Conservation (phyloP, 2,888 invertebrate species). For the Lottia gigantea region DNA sequence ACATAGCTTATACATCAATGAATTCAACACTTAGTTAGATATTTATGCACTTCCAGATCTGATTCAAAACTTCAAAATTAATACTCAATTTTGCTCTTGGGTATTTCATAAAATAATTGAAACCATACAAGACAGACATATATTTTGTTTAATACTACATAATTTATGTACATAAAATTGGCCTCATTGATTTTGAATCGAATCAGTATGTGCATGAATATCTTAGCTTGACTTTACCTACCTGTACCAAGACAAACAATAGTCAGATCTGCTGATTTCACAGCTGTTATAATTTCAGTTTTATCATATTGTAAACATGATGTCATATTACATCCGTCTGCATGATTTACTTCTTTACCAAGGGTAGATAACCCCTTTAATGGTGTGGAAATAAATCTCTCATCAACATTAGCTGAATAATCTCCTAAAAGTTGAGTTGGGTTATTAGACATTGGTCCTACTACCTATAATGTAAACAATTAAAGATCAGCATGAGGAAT, state of each 20-base stretch:
- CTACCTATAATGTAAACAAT: constrained; percentile 44
- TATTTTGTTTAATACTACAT: too few species aligned
- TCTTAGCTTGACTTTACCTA: constrained; percentile 15
- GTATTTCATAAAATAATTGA: too few species aligned
- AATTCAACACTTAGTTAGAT: too few species aligned
- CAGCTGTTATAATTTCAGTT: constrained; percentile 38
- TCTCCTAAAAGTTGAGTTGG: constrained; percentile 53
- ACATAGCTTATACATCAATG: too few species aligned
- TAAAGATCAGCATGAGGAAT: not conserved
- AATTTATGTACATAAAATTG: too few species aligned
- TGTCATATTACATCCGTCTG: constrained; percentile 49
- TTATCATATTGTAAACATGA: constrained; percentile 44
- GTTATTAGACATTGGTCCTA: constrained; percentile 64
- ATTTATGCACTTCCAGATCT: too few species aligned
- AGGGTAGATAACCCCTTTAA: constrained; percentile 41
- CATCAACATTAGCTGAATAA: constrained; percentile 49
- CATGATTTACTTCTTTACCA: constrained; percentile 38
- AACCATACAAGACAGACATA: too few species aligned
- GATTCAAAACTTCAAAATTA: too few species aligned
- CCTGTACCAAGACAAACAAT: constrained; percentile 62
- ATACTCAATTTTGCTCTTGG: too few species aligned
- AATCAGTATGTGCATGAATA: too few species aligned
- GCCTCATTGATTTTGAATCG: too few species aligned
- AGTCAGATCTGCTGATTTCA: constrained; percentile 42
- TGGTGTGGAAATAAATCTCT: constrained; percentile 46